These are phyloP conservation scores for Glyphotaelius pellucidus DNA, from an alignment of 2,888 invertebrate genomes.

Conservation along the genomic window DNA sequence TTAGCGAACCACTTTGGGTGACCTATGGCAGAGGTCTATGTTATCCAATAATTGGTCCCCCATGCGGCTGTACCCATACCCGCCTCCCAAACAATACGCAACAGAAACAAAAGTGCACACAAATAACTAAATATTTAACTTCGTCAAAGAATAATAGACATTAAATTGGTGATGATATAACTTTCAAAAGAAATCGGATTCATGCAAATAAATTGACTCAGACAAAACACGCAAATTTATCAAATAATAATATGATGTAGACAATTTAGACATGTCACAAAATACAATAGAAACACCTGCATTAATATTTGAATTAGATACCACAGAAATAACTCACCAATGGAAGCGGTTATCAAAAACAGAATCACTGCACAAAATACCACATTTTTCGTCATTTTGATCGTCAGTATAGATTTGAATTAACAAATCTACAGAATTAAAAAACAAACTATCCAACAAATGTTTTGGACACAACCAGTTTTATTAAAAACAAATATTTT, in stretches of 20 bases:
- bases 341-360: neutral
- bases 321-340: neutral
- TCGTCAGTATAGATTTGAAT: neutral
- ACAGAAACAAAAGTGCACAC: too few species aligned
- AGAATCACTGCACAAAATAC: slow-evolving; percentile 2
- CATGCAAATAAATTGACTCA: neutral
- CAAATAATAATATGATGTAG: neutral
- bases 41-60: too few species aligned
- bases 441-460: neutral
- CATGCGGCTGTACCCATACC: too few species aligned
- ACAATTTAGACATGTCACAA: neutral
- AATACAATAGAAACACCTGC: neutral
- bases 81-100: too few species aligned
- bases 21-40: too few species aligned
- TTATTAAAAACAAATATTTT: neutral
- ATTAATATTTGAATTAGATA: neutral
- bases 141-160: neutral
- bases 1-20: too few species aligned
- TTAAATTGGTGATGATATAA: neutral
- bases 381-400: slow-evolving; percentile 5
- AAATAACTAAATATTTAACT: neutral
- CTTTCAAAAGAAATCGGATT: neutral
- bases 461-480: neutral
- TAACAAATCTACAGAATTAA: neutral
- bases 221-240: neutral